A percentile compares a stretch with the other conserved stretches of the same genome.
Evolutionary conservation across 2,888 invertebrate species (phyloP).

Genomic region (Ophion ellenae): DNA sequence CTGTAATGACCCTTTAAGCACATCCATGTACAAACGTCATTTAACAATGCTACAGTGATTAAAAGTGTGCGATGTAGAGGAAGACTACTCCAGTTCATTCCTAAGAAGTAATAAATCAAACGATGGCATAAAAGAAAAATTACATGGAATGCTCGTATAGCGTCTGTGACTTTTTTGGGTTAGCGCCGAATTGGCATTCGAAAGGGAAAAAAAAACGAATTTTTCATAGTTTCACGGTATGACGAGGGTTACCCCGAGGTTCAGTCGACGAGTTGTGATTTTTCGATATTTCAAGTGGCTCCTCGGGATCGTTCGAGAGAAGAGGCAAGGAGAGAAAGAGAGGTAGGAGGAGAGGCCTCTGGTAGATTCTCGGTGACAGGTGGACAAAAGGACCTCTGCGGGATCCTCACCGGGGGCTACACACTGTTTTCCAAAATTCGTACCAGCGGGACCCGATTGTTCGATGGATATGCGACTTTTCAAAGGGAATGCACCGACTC

Average conservation of each 20-base stretch:
- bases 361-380: conserved; percentile 76
- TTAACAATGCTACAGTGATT: too few species aligned
- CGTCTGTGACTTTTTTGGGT: conserved; percentile 43
- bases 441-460: conserved; percentile 78
- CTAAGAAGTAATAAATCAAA: conserved; percentile 55
- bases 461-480: conserved; percentile 69
- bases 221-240: conserved; percentile 62
- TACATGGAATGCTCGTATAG: conserved; percentile 59
- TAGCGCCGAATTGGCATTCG: conserved; percentile 31
- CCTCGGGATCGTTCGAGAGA: background rate
- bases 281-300: conserved; percentile 70
- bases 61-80: background rate
- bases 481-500: conserved; percentile 68
- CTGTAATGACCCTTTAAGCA: too few species aligned
- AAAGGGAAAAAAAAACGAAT: conserved; percentile 40
- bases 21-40: too few species aligned
- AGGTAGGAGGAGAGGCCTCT: conserved; percentile 49
- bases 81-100: background rate
- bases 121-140: conserved; percentile 21
- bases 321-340: conserved; percentile 29
- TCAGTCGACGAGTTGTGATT: conserved; percentile 67
- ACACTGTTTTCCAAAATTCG: conserved; percentile 81
- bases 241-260: conserved; percentile 48
- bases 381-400: conserved; percentile 76
- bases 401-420: conserved; percentile 73